Evolutionary conservation across 1,140 invertebrate genomes (phyloP).

Genomic region (Drosophila willistoni): DNA sequence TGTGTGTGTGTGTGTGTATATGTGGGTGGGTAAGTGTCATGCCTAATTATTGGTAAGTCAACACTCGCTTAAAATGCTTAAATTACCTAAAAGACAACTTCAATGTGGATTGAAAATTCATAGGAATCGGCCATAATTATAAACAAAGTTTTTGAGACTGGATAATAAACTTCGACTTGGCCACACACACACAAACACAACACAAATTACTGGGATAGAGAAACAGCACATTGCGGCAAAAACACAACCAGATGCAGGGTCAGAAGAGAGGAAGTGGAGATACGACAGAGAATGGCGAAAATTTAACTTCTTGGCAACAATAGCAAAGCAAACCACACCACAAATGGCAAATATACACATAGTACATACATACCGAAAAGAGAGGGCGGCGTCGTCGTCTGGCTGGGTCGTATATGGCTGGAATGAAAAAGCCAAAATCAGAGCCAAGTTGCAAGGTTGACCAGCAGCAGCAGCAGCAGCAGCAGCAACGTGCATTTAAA

Average conservation of each 20-base stretch:
- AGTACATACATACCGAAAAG: conserved; percentile 16
- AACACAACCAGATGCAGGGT: neutral
- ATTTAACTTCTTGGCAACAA: conserved; percentile 68
- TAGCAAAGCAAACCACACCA: conserved; percentile 48
- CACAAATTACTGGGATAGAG: conserved; percentile 7
- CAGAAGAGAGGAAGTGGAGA: neutral
- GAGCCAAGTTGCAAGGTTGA: conserved; percentile 73
- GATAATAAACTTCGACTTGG: conserved; percentile 29
- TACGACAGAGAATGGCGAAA: neutral
- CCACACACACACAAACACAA: neutral
- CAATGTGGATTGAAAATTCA: conserved; percentile 2
- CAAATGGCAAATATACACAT: conserved; percentile 52
- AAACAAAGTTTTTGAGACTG: conserved; percentile 49
- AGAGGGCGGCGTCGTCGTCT: conserved; percentile 18
- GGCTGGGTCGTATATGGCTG: conserved; percentile 15
- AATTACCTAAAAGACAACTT: conserved; percentile 8
- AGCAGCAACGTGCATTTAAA: conserved; percentile 62
- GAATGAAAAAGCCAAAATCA: conserved; percentile 57
- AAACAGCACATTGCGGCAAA: conserved; percentile 51
- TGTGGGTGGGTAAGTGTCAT: conserved; percentile 41
- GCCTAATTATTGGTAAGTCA: conserved; percentile 68
- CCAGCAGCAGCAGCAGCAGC: conserved; percentile 62
- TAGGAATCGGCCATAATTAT: conserved; percentile 63
- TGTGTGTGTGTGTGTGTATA: conserved; percentile 9
- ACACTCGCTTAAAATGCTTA: conserved; percentile 42